phyloP scores from a whole-genome alignment of 2,888 invertebrate genomes.

The Dicranocentrus wangi region DNA sequence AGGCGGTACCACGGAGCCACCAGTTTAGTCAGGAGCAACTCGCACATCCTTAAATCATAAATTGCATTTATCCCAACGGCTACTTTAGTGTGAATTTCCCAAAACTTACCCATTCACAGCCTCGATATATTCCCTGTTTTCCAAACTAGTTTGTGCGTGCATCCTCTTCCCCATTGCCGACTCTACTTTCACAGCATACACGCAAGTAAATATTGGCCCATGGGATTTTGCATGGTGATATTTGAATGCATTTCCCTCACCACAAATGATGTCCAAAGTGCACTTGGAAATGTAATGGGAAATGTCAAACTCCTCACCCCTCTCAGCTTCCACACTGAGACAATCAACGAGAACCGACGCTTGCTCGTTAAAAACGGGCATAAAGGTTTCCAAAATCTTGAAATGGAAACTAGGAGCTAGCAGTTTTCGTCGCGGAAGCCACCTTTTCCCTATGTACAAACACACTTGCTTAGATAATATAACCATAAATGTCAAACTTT shows the following conservation, averaged over 20 bases:
- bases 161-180: constrained; percentile 84
- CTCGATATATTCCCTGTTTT: constrained; percentile 78
- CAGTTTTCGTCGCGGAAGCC: constrained; percentile 79
- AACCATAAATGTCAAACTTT: no score
- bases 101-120: constrained; percentile 77
- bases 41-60: no score
- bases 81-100: no score
- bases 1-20: no score
- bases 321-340: constrained; percentile 75
- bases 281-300: constrained; percentile 75
- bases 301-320: constrained; percentile 77
- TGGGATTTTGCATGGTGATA: background rate
- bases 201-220: background rate
- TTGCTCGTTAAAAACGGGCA: constrained; percentile 80
- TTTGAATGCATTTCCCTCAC: constrained; percentile 75
- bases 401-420: constrained; percentile 81
- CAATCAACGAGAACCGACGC: constrained; percentile 77
- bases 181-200: constrained; percentile 76
- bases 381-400: constrained; percentile 79
- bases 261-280: constrained; percentile 82
- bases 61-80: no score
- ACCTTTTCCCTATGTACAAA: constrained; percentile 77
- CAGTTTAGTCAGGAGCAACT: no score
- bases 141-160: constrained; percentile 78
- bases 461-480: no score